Conservation (phyloP, 2,113 vertebrate genomes). For the Corydoras sp. region DNA sequence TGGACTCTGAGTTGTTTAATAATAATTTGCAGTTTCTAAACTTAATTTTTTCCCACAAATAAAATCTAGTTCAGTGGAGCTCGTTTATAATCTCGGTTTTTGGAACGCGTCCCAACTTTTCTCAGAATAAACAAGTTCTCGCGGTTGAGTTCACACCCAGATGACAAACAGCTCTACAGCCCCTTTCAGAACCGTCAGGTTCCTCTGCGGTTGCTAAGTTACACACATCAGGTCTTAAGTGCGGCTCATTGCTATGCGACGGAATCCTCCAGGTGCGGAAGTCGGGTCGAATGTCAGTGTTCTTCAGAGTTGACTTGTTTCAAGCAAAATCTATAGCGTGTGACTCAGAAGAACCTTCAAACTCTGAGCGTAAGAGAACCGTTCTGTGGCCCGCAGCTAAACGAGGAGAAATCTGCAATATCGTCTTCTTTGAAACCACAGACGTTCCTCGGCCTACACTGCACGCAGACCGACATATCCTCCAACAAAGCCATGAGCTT, state of each 20-base stretch:
- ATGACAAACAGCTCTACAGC: background rate
- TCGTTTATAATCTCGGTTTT: too few species aligned
- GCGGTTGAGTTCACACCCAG: background rate
- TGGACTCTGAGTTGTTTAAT: too few species aligned
- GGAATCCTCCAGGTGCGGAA: conserved; percentile 31
- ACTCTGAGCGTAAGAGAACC: background rate
- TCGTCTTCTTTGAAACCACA: background rate
- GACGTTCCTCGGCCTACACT: too few species aligned
- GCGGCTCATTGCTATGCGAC: conserved; percentile 9
- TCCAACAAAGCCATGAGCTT: background rate
- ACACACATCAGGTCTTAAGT: conserved; percentile 36
- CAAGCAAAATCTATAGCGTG: background rate
- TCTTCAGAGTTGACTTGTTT: background rate
- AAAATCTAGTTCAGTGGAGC: too few species aligned
- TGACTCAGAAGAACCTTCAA: background rate
- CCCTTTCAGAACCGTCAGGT: conserved; percentile 33
- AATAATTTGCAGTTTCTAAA: too few species aligned
- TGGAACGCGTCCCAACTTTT: background rate
- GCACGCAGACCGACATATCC: background rate
- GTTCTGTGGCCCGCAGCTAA: background rate
- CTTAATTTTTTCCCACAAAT: too few species aligned
- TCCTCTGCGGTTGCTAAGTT: conserved; percentile 43
- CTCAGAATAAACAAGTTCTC: too few species aligned
- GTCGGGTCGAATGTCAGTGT: conserved; percentile 24
- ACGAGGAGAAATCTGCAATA: too few species aligned